Evolutionary conservation across 2,888 invertebrate genomes (phyloP).

Genomic region (Drosophila greeni): DNA sequence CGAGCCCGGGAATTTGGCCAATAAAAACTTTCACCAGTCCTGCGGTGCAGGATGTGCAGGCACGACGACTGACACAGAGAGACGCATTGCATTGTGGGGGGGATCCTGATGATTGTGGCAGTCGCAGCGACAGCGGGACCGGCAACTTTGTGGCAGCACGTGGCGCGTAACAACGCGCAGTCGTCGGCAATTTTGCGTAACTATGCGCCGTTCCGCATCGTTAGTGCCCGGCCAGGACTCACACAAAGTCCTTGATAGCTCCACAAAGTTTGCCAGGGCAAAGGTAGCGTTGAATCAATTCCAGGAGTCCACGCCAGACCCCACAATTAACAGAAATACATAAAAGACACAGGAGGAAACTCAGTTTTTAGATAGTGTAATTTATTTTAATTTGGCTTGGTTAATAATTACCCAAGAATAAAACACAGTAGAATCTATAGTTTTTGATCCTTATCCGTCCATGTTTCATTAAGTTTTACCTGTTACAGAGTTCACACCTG

Average conservation of each 20-base stretch:
- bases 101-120: constrained; percentile 14
- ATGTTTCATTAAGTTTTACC: background rate
- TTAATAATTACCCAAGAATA: background rate
- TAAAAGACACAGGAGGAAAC: background rate
- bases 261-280: constrained; percentile 61
- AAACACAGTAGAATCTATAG: background rate
- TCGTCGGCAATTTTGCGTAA: constrained; percentile 72
- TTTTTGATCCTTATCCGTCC: background rate
- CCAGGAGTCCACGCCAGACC: background rate
- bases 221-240: constrained; percentile 43
- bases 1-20: constrained; percentile 56
- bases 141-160: constrained; percentile 62
- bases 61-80: constrained; percentile 3
- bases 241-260: constrained; percentile 13
- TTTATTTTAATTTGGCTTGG: background rate
- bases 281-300: constrained; percentile 63
- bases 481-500: background rate
- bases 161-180: constrained; percentile 70
- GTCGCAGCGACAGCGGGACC: background rate
- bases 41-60: constrained; percentile 14
- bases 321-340: background rate
- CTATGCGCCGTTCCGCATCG: constrained; percentile 67
- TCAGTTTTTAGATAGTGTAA: background rate
- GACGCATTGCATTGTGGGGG: constrained; percentile 24
- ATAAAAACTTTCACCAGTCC: constrained; percentile 59